Evolutionary conservation across 2,888 invertebrate genomes (phyloP), one percentile per base, ranked within the genome.

Genomic region (Orgyia antiqua): DNA sequence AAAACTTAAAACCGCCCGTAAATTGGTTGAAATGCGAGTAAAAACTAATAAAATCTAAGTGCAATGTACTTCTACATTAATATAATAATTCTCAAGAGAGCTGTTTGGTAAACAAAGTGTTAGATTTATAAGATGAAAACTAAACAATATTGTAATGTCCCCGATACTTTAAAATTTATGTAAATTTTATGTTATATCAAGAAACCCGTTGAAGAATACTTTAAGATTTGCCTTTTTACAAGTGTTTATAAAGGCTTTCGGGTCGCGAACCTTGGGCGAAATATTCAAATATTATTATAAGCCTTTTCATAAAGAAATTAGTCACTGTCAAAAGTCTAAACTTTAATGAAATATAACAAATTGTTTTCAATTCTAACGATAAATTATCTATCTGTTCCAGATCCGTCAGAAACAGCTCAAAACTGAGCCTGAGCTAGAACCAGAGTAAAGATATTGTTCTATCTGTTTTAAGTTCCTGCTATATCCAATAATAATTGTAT

Each of bases 191-290:
- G 15, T 32, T 33, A 29, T 12, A 31, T 26, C 24, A 28, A 26
- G 33, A 3, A 20, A 32, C 19, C 25, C 24, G 12, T 28, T 32
- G 13, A 29, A 36, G 23, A 15, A 31, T 19, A 19, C 38, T 25
- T 26, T 18, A 18, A 27, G 6, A 6, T 10, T 33, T 12, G 20
- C 12, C 24, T 17, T 29, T 33, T 26, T 24, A 20, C 15, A 10
- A 21, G 25, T 23, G 28, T 28, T 35, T 27, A 2, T 21, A 39
- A 45, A 49, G 46, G 45, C 23, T 38, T 37, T 28, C 15, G 28
- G 33, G 32, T 24, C 27, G 24, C 35, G 28, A 39, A 9, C 28
- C 36, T 35, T 13, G 12, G 3, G 23, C 33, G 30, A 33, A 29
- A 25, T 20, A 10, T 10, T 13, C 2, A 8, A 15, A 32, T 25